These are phyloP conservation scores for Cotesia congregata DNA, from an alignment of 2,888 invertebrate genomes.

Conservation along the genomic window DNA sequence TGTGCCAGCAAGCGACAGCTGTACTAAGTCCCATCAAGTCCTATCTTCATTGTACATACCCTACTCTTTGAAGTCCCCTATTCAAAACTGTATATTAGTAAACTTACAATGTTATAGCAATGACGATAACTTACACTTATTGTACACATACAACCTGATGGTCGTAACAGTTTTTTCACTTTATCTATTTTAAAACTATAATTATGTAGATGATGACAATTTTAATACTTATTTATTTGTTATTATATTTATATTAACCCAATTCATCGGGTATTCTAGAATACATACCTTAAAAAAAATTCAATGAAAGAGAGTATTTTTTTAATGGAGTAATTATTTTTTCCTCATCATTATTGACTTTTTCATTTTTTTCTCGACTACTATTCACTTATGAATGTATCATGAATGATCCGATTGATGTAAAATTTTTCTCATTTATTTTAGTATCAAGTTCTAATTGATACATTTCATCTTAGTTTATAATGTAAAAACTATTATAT, in stretches of 20 bases:
- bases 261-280: not conserved
- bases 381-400: too few species aligned
- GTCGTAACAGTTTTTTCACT: not conserved
- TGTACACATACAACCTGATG: not conserved
- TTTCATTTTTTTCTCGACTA: too few species aligned
- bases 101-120: not conserved
- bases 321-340: not conserved
- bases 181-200: not conserved
- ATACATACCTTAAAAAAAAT: not conserved
- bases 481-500: not conserved
- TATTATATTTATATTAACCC: not conserved
- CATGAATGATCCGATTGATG: too few species aligned
- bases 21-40: constrained; percentile 7
- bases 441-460: too few species aligned
- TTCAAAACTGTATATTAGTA: not conserved
- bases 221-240: not conserved
- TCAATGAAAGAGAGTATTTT: not conserved
- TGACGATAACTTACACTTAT: not conserved
- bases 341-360: not conserved
- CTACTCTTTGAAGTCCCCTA: not conserved
- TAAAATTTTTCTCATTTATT: too few species aligned
- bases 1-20: constrained; percentile 18
- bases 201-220: not conserved
- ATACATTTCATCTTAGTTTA: too few species aligned
- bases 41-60: not conserved